These are phyloP conservation scores for Sebastes itinus DNA, from an alignment of 2,797 vertebrate genomes.

Conservation along the genomic window DNA sequence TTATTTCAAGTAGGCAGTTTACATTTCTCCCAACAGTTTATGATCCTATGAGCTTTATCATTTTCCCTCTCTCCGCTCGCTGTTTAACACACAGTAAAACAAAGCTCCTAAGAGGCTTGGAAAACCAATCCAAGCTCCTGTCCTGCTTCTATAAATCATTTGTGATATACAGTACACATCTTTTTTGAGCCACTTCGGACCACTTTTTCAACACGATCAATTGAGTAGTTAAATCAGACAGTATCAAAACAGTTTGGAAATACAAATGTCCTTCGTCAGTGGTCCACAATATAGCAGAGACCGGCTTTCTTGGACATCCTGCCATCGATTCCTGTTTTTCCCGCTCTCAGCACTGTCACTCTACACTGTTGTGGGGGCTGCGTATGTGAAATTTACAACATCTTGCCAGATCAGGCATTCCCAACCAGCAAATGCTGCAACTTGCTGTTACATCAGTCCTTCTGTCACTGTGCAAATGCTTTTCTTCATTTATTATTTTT, in stretches of 20 bases:
- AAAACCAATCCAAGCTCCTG: slow-evolving; percentile 54
- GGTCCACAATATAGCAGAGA: slow-evolving; percentile 54
- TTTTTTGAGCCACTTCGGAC: slow-evolving; percentile 48
- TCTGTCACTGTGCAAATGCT: slow-evolving; percentile 27
- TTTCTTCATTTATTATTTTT: slow-evolving; percentile 33
- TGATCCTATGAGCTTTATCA: slow-evolving; percentile 50
- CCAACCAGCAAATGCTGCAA: slow-evolving; percentile 46
- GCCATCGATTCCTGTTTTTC: slow-evolving; percentile 72
- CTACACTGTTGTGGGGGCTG: slow-evolving; percentile 42
- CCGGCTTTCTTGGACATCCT: slow-evolving; percentile 48
- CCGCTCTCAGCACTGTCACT: slow-evolving; percentile 69
- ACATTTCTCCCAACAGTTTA: slow-evolving; percentile 50
- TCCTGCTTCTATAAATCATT: slow-evolving; percentile 58
- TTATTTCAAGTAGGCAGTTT: slow-evolving; percentile 58
- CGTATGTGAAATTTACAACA: slow-evolving; percentile 65
- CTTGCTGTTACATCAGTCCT: slow-evolving; percentile 44
- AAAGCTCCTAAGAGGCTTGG: slow-evolving; percentile 43
- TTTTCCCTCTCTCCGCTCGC: slow-evolving; percentile 36
- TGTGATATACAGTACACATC: slow-evolving; percentile 52
- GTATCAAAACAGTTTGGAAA: slow-evolving; percentile 66
- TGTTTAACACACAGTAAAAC: slow-evolving; percentile 57
- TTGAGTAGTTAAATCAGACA: slow-evolving; percentile 55
- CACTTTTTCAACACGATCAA: slow-evolving; percentile 59
- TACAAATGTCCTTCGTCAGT: slow-evolving; percentile 64
- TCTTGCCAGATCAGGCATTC: slow-evolving; percentile 47